Conservation (phyloP, 2,113 vertebrate species). For the Malurus cyaneus region DNA sequence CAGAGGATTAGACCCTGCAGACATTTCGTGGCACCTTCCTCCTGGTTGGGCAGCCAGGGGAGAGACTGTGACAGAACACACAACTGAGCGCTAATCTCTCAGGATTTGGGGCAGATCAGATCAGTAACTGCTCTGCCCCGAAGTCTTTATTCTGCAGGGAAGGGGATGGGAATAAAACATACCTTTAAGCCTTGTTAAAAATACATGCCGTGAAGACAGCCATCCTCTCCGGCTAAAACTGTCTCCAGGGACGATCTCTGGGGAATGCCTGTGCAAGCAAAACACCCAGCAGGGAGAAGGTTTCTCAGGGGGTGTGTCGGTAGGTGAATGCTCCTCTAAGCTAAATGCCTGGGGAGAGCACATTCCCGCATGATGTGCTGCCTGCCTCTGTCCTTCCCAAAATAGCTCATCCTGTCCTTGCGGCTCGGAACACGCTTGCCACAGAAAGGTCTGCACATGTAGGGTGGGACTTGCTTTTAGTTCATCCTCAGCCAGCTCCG, state of each 20-base stretch:
- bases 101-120: not conserved
- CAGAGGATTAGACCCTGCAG: not conserved
- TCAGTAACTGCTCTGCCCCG: not conserved
- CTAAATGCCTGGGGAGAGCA: not conserved
- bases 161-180: not conserved
- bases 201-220: not conserved
- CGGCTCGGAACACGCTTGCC: not conserved
- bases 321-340: not conserved
- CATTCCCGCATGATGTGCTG: rapidly evolving
- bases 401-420: rapidly evolving
- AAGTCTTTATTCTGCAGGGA: conserved; percentile 4
- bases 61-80: not conserved
- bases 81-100: not conserved
- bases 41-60: not conserved
- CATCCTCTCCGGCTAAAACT: not conserved
- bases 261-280: not conserved
- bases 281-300: conserved; percentile 14
- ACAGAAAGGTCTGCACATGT: not conserved
- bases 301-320: not conserved
- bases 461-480: not conserved
- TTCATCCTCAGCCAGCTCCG: not conserved
- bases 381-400: not conserved
- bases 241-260: conserved; percentile 9
- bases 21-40: not conserved
- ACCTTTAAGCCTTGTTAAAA: conserved; percentile 31